A percentile compares a stretch with the other conserved stretches of the same genome.
These are phyloP conservation scores for Catharus ustulatus DNA, from an alignment of 2,797 vertebrate species.

Conservation along the genomic window DNA sequence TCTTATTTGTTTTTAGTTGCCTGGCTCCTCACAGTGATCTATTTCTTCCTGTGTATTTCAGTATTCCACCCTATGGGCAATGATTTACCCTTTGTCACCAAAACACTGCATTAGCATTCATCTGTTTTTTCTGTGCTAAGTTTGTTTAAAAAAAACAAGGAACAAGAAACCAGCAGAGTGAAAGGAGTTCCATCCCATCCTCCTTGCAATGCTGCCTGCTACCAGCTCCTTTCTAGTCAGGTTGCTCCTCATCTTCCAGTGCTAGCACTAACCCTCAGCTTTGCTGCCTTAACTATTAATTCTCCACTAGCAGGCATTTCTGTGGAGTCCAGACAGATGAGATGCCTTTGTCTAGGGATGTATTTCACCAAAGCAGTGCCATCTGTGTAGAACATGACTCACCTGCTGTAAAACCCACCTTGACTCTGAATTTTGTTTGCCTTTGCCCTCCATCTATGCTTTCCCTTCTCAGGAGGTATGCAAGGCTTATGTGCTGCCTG, in stretches of 20 bases:
- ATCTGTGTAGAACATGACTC: neutral
- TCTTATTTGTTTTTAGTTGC: constrained; percentile 50
- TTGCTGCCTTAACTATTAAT: constrained; percentile 22
- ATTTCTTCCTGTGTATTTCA: neutral
- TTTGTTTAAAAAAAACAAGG: neutral
- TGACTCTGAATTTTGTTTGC: neutral
- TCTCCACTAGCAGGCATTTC: neutral
- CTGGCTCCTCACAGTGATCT: constrained; percentile 27
- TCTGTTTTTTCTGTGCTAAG: neutral
- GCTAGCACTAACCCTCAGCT: neutral
- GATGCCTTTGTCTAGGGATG: neutral
- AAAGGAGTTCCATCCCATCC: neutral
- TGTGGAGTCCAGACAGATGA: neutral
- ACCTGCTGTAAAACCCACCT: neutral
- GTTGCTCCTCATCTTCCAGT: neutral
- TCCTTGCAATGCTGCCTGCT: neutral
- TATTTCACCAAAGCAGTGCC: neutral
- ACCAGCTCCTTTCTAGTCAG: neutral
- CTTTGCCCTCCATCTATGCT: neutral
- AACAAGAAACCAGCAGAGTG: neutral
- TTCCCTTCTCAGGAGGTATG: neutral
- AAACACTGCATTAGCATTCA: neutral
- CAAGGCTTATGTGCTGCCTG: neutral
- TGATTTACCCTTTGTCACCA: neutral
- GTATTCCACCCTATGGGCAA: neutral